Conservation (phyloP, 2,113 vertebrate species). For the Riparia riparia region DNA sequence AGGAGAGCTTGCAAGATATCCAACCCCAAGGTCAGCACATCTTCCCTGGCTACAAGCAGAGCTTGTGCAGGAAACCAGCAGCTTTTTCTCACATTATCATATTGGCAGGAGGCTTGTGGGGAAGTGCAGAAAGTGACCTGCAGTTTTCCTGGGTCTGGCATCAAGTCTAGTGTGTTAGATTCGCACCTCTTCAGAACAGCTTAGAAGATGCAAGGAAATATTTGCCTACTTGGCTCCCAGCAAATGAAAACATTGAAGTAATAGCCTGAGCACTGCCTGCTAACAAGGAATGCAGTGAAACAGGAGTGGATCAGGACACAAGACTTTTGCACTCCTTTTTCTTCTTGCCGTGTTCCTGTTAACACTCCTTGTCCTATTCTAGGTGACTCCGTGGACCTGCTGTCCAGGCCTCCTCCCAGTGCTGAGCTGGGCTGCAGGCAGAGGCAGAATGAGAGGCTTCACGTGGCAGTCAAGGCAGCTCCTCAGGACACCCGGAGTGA, state of each 20-base stretch:
- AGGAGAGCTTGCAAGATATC: neutral
- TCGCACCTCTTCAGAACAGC: neutral
- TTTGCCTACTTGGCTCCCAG: neutral
- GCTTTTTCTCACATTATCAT: neutral
- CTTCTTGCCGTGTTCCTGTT: neutral
- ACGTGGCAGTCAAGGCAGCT: neutral
- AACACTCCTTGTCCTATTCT: neutral
- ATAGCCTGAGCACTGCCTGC: neutral
- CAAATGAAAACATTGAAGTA: neutral
- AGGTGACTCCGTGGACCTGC: fast-evolving
- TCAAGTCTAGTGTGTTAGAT: neutral
- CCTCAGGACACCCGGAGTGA: neutral
- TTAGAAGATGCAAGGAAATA: neutral
- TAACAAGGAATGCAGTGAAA: neutral
- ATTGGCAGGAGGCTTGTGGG: fast-evolving
- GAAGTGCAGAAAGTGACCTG: neutral
- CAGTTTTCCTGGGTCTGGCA: neutral
- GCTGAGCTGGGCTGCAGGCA: neutral
- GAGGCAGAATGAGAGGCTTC: neutral
- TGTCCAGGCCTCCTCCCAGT: neutral
- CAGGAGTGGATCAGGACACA: neutral
- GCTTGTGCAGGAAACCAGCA: neutral
- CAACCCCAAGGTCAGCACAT: neutral
- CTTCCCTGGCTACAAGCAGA: neutral
- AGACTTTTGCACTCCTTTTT: neutral